Evolutionary conservation across 2,113 vertebrate species (phyloP).

Genomic region (Oryzias woworae): DNA sequence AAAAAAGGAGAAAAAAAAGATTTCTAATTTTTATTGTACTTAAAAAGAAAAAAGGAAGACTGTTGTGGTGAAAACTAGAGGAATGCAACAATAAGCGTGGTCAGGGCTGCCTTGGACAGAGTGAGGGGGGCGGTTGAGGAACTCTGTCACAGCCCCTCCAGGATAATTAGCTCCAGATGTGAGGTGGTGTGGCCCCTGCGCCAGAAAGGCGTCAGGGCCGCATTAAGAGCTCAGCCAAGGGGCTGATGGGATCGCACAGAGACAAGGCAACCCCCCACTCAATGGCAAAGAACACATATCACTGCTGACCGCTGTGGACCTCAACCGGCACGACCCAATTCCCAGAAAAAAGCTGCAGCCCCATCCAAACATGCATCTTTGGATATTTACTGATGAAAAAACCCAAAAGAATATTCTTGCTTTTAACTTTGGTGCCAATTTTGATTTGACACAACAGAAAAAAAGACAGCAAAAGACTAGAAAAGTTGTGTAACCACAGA

Average conservation of each 20-base stretch:
- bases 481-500: too few relatives aligned
- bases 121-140: constrained; percentile 27
- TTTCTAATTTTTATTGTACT: too few relatives aligned
- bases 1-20: too few relatives aligned
- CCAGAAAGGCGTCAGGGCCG: constrained; percentile 77
- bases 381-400: too few relatives aligned
- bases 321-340: constrained; percentile 5
- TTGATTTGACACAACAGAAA: too few relatives aligned
- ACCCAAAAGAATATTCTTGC: too few relatives aligned
- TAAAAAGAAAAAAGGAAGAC: constrained; percentile 5
- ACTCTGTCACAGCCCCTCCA: constrained; percentile 70
- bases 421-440: too few relatives aligned
- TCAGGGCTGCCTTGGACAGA: constrained; percentile 48
- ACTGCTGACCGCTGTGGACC: constrained; percentile 46
- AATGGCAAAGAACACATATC: constrained; percentile 29
- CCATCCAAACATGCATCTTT: too few relatives aligned
- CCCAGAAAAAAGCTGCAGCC: too few relatives aligned
- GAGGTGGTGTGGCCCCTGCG: constrained; percentile 71
- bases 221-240: constrained; percentile 76
- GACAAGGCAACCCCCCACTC: constrained; percentile 41
- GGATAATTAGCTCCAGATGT: constrained; percentile 80
- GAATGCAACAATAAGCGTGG: constrained; percentile 57
- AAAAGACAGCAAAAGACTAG: too few relatives aligned
- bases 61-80: constrained; percentile 41
- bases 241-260: constrained; percentile 62